Base-by-base conservation (phyloP, 2,797 vertebrate genomes). In the Zalophus californianus region DNA sequence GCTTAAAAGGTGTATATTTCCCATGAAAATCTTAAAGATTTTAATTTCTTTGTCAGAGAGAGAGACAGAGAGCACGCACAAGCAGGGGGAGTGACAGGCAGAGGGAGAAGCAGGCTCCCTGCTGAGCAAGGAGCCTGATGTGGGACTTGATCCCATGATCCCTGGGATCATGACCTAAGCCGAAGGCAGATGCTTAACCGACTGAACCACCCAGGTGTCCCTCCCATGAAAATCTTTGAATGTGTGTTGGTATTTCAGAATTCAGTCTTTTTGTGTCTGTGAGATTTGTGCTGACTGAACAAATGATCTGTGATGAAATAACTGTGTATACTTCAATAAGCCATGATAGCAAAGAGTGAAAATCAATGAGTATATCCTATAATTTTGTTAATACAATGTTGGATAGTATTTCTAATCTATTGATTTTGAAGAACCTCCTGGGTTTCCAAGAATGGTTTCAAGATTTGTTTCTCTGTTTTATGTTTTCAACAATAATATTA, bases 381-480 rank as follows among this genome's bases (percentile, higher is more conserved):
- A 84, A 21, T 94, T 97, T 85, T 75, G 35, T 56, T 64, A 50
- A 50, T 73, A 50, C 8, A 73, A 3, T 82, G n/a, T 72, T 91
- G 56, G 78, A 70, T 56, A 66, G 8, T 90, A 72, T 12, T 90
- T 95, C 32, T 66, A 92, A 35, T 54, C n/a, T 75, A 7, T 29
- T 91, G 32, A 72, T 82, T 94, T 95, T 86, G 7, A 73, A 78
- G 60, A 92, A 41, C 11, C 27, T 56, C 7, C 38, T 73, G 14
- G 35, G 9, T 50, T 86, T 89, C 32, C 32, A 21, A 68, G 48
- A 56, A 83, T 41, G 8, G 23, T 21, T 86, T 88, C 7, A 70
- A 78, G 86, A 91, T 96, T 94, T 44, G 85, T 85, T 90, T 96
- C 6, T 95, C 21, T 90, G 54, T 73, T 66, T 64, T 72, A 60